Evolutionary conservation across 2,888 invertebrate species (phyloP), one percentile per base, ranked within the genome.

Genomic region (Parthenolecanium corni): DNA sequence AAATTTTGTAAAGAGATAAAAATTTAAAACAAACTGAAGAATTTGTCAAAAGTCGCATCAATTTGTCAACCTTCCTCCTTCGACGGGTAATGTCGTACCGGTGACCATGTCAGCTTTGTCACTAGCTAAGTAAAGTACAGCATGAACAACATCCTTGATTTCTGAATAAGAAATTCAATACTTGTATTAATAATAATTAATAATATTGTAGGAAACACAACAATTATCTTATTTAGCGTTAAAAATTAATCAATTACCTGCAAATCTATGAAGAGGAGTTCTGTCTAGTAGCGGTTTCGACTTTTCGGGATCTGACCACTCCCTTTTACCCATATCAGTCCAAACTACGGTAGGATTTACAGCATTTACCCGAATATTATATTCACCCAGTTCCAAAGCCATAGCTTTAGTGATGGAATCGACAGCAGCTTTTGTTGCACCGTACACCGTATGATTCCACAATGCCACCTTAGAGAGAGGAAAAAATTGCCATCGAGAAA

Each of bases 311-410:
- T 90, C 86, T 12, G 84, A 80, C 95, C 95, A 97, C 25, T 82
- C 84, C n/a, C 80, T 73, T 66, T 78, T 79, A 0, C 93, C 93
- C 87, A 96, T 85, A 58, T 85, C 87, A 0, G 96, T 96, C 78
- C 92, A 76, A n/a, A 92, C 86, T 0, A 92, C 93, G 0, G 95
- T 96, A 0, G 96, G 96, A 74, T 94, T 93, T 0, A 96, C 85
- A 16, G 83, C 79, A 73, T 96, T 96, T 0, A 89, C 86, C 20
- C 96, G 82, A 68, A 96, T 93, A 40, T 83, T 81, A 65, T 84
- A 78, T 0, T 82, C 81, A 0, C 92, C 95, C 23, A 94, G 77
- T 75, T 96, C 95, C 51, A 89, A 71, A 0, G 95, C 92, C 80
- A 93, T 83, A 0, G 83, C 82, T 68, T 83, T 80, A 0, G 90